Conservation (phyloP, 1,140 invertebrate species). For the Octopus sinensis region DNA sequence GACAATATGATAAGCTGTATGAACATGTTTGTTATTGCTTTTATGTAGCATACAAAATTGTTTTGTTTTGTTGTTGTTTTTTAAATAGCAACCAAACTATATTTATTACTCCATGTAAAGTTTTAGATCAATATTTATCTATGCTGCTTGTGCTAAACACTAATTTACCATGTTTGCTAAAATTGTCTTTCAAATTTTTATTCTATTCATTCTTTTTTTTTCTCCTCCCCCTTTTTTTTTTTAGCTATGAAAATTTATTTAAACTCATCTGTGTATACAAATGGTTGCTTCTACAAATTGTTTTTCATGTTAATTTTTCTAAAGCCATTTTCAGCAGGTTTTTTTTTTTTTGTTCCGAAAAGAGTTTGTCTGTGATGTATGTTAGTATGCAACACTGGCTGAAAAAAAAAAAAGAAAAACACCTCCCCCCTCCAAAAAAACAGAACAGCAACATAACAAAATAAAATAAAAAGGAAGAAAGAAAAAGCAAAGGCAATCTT, state of each 20-base stretch:
- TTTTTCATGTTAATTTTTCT: not conserved
- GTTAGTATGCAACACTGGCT: not conserved
- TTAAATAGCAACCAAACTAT: not conserved
- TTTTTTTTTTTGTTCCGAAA: not conserved
- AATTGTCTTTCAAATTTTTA: not conserved
- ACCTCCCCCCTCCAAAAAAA: not conserved
- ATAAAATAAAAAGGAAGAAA: not conserved
- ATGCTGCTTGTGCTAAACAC: not conserved
- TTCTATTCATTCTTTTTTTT: not conserved
- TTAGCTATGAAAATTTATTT: not conserved
- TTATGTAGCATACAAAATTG: not conserved
- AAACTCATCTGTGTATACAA: too few species aligned
- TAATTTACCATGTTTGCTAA: not conserved
- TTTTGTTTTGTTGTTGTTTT: not conserved
- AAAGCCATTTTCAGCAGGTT: not conserved
- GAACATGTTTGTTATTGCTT: not conserved
- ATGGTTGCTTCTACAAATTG: not conserved
- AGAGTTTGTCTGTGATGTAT: not conserved
- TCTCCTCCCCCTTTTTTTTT: not conserved
- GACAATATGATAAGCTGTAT: not conserved
- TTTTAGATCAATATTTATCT: not conserved
- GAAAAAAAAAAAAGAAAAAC: not conserved
- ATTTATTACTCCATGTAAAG: not conserved
- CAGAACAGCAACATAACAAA: not conserved
- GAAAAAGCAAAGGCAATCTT: not conserved